phyloP scores from a whole-genome alignment of 2,797 vertebrate genomes.

The Fundulus diaphanus region DNA sequence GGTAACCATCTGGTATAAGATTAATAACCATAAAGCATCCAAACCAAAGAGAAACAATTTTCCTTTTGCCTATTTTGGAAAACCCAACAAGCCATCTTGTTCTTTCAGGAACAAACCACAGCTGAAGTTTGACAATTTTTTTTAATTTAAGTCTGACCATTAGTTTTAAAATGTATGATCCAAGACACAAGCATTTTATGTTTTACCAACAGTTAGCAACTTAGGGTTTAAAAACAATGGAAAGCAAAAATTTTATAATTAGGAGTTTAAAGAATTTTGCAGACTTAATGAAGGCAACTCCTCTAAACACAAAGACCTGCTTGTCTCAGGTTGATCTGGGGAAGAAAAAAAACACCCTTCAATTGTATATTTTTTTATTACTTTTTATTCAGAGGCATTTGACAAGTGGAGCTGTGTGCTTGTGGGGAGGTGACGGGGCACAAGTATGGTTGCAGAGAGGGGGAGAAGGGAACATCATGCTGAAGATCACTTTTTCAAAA shows the following conservation, averaged over 20 bases:
- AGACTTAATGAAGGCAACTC: neutral
- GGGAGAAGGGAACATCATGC: slow-evolving; percentile 87
- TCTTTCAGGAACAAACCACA: neutral
- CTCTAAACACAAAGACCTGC: neutral
- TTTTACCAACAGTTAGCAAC: neutral
- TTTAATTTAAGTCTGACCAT: neutral
- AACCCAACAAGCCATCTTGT: neutral
- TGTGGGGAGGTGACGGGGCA: slow-evolving; percentile 86
- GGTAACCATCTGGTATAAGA: neutral
- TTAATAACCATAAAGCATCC: neutral
- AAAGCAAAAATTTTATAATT: neutral
- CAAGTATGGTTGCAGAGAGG: slow-evolving; percentile 88
- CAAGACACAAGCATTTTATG: too few relatives aligned
- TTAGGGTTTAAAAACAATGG: neutral
- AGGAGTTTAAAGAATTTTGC: neutral
- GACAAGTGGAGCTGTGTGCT: slow-evolving; percentile 96
- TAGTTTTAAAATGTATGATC: neutral
- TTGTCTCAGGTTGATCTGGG: neutral
- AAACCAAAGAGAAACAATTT: neutral
- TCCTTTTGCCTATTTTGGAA: neutral
- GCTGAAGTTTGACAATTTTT: neutral
- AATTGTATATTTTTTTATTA: neutral
- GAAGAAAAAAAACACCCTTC: too few relatives aligned
- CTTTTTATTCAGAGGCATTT: slow-evolving; percentile 92
- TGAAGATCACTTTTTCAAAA: slow-evolving; percentile 85